phyloP scores from a whole-genome alignment of 2,797 vertebrate genomes.

The Psittacula derbiana region DNA sequence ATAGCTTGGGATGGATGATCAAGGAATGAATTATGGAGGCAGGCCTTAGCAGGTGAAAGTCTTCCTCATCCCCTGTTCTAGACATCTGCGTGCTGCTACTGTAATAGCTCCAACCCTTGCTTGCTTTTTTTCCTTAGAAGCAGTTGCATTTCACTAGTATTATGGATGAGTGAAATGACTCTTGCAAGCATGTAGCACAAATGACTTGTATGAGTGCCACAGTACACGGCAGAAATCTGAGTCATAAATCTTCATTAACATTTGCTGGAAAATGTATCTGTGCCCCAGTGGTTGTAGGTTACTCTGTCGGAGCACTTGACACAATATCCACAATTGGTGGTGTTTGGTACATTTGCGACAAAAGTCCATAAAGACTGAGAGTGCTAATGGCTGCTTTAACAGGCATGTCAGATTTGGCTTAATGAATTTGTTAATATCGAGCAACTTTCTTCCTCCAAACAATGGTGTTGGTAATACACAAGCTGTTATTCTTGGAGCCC shows the following conservation, averaged over 20 bases:
- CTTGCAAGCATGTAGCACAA: constrained; percentile 11
- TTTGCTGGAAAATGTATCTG: neutral
- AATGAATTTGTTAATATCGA: constrained; percentile 55
- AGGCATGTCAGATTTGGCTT: constrained; percentile 4
- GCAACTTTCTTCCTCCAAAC: constrained; percentile 30
- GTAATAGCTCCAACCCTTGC: neutral
- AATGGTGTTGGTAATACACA: constrained; percentile 70
- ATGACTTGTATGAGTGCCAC: constrained; percentile 29
- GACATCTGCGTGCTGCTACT: neutral
- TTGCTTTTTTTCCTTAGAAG: neutral
- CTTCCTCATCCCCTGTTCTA: neutral
- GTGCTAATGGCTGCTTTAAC: constrained; percentile 8
- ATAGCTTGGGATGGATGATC: neutral
- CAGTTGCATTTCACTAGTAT: neutral
- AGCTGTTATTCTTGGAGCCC: constrained; percentile 75
- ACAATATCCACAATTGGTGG: neutral
- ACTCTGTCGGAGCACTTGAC: neutral
- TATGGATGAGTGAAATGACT: constrained; percentile 15
- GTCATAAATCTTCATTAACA: constrained; percentile 57
- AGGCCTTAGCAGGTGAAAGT: neutral
- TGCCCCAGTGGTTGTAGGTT: neutral
- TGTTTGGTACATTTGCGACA: neutral
- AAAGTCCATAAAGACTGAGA: neutral
- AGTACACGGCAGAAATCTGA: constrained; percentile 41
- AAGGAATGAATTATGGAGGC: neutral